Base-by-base conservation (phyloP, 35 echinoderm and acorn worm genomes). In the Anneissia japonica region DNA sequence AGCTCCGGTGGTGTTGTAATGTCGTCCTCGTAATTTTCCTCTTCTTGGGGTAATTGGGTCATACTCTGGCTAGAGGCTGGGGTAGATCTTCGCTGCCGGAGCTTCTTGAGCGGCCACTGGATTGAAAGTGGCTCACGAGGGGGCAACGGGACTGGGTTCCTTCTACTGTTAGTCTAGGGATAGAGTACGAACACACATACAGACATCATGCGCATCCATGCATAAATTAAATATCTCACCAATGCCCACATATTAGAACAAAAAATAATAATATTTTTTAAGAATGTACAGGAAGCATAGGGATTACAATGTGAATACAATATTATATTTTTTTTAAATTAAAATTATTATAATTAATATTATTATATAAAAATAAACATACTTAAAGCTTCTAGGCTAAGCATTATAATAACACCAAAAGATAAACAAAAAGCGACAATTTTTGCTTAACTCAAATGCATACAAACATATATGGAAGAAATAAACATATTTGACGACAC, bases 401-500 rank as follows among this genome's bases (percentile, higher is more conserved):
- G 51, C 51, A 64, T 64, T 64, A 64, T 26, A 12, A 12, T 26
- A 64, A 64, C 51, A 64, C 9, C 21, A 64, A 64, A 64, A 64
- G 26, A 19, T 3, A 64, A 64, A 64, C 51, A 6, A 64, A 64
- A 23, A 64, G 10, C 1, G 51, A 2, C 19, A 64, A 16, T 12
- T 64, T 64, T 64, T 64, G 2, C 26, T 19, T 2, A 64, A 64
- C 21, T 64, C 26, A 16, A 64, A 64, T 64, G 51, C 51, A 23
- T 64, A 64, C 51, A 64, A 64, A 64, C 51, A 64, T 64, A 64
- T 64, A 64, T 64, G 51, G 51, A 64, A 64, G 51, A 64, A 64
- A 64, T 64, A 19, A 64, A 64, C 21, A 64, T 23, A 64, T 16
- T 64, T 64, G 51, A 64, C 51, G 21, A 16, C 2, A 64, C 51